Conservation (phyloP, 2,888 invertebrate species). For the Megalurothrips usitatus region DNA sequence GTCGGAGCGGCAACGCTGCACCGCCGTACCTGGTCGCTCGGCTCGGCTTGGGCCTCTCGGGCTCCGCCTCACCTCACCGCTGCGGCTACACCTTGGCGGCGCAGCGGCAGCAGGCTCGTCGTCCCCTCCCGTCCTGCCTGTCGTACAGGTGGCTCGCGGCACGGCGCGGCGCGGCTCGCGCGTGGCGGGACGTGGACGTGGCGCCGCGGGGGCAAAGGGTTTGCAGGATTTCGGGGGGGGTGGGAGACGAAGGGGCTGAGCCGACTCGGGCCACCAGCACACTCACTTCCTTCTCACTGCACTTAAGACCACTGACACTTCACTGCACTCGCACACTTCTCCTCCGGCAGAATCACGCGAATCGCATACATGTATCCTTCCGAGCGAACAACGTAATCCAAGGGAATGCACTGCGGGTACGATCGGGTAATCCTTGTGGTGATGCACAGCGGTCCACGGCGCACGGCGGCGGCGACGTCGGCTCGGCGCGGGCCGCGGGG, state of each 20-base stretch:
- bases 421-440: background rate
- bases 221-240: background rate
- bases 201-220: background rate
- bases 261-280: background rate
- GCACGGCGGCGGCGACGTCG: background rate
- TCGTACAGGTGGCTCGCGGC: background rate
- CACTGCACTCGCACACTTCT: background rate
- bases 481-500: background rate
- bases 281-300: background rate
- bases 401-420: background rate
- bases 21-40: background rate
- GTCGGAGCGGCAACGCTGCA: constrained; percentile 20
- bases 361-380: background rate
- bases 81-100: background rate
- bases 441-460: background rate
- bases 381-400: background rate
- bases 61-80: background rate
- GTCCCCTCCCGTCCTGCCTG: background rate
- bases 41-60: too few species aligned
- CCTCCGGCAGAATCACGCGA: background rate
- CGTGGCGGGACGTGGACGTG: background rate
- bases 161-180: background rate
- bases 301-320: background rate
- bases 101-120: background rate
- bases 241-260: background rate